These are phyloP conservation scores for Takifugu rubripes DNA, from an alignment of 2,797 vertebrate genomes.

Conservation along the genomic window DNA sequence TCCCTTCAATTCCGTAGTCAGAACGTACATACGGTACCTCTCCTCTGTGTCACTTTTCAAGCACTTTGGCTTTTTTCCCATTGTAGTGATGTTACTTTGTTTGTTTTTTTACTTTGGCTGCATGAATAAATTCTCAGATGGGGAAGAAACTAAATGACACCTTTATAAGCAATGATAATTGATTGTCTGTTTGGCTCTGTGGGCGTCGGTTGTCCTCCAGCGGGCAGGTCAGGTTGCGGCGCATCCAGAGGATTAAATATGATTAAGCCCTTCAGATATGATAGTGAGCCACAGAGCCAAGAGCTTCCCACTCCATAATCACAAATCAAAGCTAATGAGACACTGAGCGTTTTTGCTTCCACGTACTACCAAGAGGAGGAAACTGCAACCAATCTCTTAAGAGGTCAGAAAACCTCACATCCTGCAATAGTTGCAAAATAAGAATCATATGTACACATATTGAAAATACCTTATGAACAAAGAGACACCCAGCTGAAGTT, in stretches of 20 bases:
- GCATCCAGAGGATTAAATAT: conserved; percentile 40
- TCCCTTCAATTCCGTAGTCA: conserved; percentile 18
- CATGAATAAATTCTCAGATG: conserved; percentile 11
- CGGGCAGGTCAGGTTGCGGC: conserved; percentile 33
- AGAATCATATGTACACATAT: background rate
- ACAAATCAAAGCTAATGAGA: conserved; percentile 66
- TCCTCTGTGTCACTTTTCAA: background rate
- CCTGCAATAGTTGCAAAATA: background rate
- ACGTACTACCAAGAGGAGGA: background rate
- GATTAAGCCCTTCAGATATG: conserved; percentile 39
- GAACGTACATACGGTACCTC: conserved; percentile 13
- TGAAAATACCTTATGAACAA: background rate
- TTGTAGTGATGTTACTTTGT: conserved; percentile 15
- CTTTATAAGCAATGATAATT: conserved; percentile 45
- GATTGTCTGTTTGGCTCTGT: conserved; percentile 35
- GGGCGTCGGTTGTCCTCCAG: conserved; percentile 28
- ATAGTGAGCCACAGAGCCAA: conserved; percentile 40
- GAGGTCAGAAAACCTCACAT: too few species aligned
- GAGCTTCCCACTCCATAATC: conserved; percentile 47
- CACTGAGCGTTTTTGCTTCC: conserved; percentile 46
- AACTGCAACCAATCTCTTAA: background rate
- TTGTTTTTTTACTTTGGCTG: conserved; percentile 23
- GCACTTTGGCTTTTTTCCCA: background rate
- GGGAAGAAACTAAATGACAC: conserved; percentile 28
- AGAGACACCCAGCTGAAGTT: background rate